These are phyloP conservation scores for Yponomeuta cagnagella DNA, from an alignment of 2,888 invertebrate genomes.

Conservation along the genomic window DNA sequence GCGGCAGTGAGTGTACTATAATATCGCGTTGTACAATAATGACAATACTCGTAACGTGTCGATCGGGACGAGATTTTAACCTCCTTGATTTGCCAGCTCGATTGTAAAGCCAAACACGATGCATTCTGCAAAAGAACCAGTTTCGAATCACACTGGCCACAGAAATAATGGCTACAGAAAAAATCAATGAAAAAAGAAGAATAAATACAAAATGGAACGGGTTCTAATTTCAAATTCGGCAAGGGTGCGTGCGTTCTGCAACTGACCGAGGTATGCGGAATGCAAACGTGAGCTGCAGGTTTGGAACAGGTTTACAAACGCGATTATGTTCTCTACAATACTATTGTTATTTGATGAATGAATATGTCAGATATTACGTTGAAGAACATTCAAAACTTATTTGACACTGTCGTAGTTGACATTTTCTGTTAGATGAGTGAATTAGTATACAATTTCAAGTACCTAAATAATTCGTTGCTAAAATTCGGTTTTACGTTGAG, in stretches of 20 bases:
- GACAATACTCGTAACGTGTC: no score
- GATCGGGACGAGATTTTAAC: background rate
- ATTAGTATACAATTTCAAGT: no score
- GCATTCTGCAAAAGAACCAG: constrained; percentile 29
- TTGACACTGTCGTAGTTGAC: no score
- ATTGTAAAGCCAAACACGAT: constrained; percentile 13
- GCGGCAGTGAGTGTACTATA: no score
- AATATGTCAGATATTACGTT: no score
- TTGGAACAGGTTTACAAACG: constrained; percentile 27
- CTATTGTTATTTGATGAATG: background rate
- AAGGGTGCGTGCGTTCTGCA: constrained; percentile 43
- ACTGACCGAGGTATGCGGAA: constrained; percentile 54
- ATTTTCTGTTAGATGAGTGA: no score
- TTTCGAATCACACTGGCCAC: background rate
- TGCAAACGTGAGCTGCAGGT: constrained; percentile 61
- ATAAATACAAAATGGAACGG: constrained; percentile 3
- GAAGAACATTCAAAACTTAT: no score
- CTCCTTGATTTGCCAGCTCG: background rate
- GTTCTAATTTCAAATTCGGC: constrained; percentile 27
- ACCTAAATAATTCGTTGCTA: no score
- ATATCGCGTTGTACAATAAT: no score
- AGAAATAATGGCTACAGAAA: constrained; percentile 1
- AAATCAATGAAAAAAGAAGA: background rate
- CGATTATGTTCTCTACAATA: background rate
- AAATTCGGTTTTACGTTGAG: no score